Conservation (phyloP, 2,888 invertebrate species). For the Xestia ashworthii region DNA sequence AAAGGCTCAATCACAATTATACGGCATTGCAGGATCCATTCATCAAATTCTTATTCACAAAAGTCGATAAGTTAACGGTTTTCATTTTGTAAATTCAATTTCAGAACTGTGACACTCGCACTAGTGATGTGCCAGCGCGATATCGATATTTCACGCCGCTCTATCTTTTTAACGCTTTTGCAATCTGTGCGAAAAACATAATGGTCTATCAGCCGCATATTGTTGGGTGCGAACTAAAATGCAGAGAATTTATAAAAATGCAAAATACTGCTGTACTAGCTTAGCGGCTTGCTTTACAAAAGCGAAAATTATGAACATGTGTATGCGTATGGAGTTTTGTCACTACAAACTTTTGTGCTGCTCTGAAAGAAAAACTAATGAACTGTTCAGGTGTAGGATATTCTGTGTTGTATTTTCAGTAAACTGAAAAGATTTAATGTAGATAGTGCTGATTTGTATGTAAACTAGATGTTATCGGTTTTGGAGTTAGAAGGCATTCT, state of each 20-base stretch:
- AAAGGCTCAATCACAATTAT: conserved; percentile 70
- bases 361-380: conserved; percentile 38
- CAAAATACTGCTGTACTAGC: conserved; percentile 29
- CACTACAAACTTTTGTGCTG: conserved; percentile 38
- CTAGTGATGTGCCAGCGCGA: conserved; percentile 67
- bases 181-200: conserved; percentile 50
- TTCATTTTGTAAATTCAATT: conserved; percentile 86
- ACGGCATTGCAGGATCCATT: conserved; percentile 79
- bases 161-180: conserved; percentile 57
- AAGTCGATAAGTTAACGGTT: conserved; percentile 86
- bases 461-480: conserved; percentile 3
- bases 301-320: conserved; percentile 46
- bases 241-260: conserved; percentile 49
- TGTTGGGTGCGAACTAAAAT: conserved; percentile 45
- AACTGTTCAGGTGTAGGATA: conserved; percentile 21
- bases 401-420: conserved; percentile 7
- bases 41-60: conserved; percentile 85
- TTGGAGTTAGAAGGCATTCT: neutral
- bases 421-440: conserved; percentile 16
- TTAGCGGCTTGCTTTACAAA: conserved; percentile 36
- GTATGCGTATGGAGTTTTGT: conserved; percentile 35
- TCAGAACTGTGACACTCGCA: conserved; percentile 76
- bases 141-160: conserved; percentile 58
- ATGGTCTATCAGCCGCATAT: conserved; percentile 43
- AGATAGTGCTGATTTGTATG: neutral